Percentiles rank a stretch among this genome's conserved stretches.
phyloP scores from a whole-genome alignment of 1,140 invertebrate species.

The Scaptomyza graminum region DNA sequence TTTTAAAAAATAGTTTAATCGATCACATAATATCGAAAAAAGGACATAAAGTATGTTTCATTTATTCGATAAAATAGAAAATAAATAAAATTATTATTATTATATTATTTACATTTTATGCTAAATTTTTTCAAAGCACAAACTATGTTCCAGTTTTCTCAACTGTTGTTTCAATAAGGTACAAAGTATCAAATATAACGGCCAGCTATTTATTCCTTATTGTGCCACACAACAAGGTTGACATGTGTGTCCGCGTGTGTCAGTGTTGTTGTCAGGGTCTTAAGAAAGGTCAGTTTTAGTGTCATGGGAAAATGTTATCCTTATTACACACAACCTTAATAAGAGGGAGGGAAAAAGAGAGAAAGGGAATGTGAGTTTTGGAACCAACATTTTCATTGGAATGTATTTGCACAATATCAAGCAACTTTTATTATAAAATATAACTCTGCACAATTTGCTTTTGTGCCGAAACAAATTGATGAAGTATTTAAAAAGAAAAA shows the following conservation, averaged over 20 bases:
- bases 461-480: conserved; percentile 1
- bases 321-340: conserved; percentile 55
- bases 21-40: no score
- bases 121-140: no score
- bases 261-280: conserved; percentile 44
- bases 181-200: no score
- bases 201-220: background rate
- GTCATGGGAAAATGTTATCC: conserved; percentile 75
- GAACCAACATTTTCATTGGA: conserved; percentile 18
- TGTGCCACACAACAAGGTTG: conserved; percentile 19
- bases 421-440: no score
- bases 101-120: no score
- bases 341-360: background rate
- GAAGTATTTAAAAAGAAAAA: background rate
- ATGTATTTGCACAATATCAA: no score
- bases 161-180: no score
- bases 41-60: no score
- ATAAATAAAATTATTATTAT: no score
- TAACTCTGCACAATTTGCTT: conserved; percentile 4
- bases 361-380: conserved; percentile 5
- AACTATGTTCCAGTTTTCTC: no score
- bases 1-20: no score
- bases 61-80: no score
- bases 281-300: conserved; percentile 74
- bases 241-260: conserved; percentile 8